Evolutionary conservation across 2,113 vertebrate species (phyloP), one percentile per base, ranked within the genome.

Genomic region (Catharus minimus): DNA sequence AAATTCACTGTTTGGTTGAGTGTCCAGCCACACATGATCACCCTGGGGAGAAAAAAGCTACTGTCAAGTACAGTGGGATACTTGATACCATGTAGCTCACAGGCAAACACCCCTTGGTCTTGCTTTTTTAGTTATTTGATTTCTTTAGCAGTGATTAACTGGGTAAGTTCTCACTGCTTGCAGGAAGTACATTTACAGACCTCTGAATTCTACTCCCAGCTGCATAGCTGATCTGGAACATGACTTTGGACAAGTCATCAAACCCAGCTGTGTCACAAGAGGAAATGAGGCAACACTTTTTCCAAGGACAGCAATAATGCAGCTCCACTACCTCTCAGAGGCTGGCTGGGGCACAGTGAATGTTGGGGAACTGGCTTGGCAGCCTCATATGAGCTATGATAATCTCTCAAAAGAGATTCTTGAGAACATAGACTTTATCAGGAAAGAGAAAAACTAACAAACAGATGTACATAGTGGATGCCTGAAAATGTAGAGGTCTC

Each of bases 1-100:
- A 38, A 82, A 96, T 86, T 98, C 93, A 66, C 87, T 86, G 11
- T 92, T 96, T 4, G 36, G 32, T 39, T 96, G 89, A 7, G 96
- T 68, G 38, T 99, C 97, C 93, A 99, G 94, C 99, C 99, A 99
- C 32, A 99, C 98, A 53, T 98, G 98, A 89, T 99, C 99, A 43
- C 99, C 99, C 99, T 99, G 78, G 61, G 61, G 47, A 89, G 49
- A 82, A 81, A 85, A 64, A 60, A 62, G 16, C 22, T 75, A 4
- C 19, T 4, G 20, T 94, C 52, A 94, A 36, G 49, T n/a, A 44
- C 39, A 56, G 30, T 38, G 61, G 64, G n/a, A 71, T 30, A 30
- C 12, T 17, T 60, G 20, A 69, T 55, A 47, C 32, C 27, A 6
- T 43, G n/a, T 41, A 86, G 36, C 49, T 86, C 82, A 80, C 57